Base-by-base conservation (phyloP, 2,888 invertebrate species). In the Endomychus coccineus region DNA sequence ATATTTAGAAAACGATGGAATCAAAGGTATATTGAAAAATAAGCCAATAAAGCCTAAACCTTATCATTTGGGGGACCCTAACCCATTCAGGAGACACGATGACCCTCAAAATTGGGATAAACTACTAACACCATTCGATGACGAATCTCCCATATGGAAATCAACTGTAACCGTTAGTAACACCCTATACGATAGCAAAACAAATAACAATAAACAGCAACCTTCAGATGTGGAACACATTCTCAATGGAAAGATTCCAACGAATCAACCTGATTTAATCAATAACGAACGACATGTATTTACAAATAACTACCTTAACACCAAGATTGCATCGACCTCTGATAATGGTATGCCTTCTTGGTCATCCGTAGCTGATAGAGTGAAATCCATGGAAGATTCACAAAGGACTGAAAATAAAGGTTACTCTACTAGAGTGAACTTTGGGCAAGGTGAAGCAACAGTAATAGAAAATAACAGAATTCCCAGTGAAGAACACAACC, bases 31-130 rank as follows among this genome's bases (percentile, higher is more conserved):
- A 64, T 68, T 82, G 54, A 83, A 82, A 65, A 82, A 82, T 54
- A 82, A 80, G 65, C 79, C 80, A 30, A 69, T 77, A 24, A 81
- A 81, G 59, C 82, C 82, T 54, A 80, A 75, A 61, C 81, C 82
- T 50, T 83, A 82, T 67, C 77, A 80, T 58, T 68, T 83, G 52
- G 82, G 81, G 33, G 80, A 79, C 59, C 71, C 67, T 40, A 64
- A 70, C 61, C 50, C 53, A 17, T 40, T 42, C 38, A 42, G 49
- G 22, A 48, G 46, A 12, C 43, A 68, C 9, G 51, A 52, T 15
- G 51, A 50, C 9, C 52, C 56, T n/a, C 48, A 49, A 24, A 56
- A 71, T 17, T 75, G 75, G 75, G 73, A 72, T 10, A 64, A 73
- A 4, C 67, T 68, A 23, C 50, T 74, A 34, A 65, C 67, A 30